A percentile compares a stretch with the other conserved stretches of the same genome.
Conservation (phyloP, 2,797 vertebrate species). For the Gastrophryne carolinensis region DNA sequence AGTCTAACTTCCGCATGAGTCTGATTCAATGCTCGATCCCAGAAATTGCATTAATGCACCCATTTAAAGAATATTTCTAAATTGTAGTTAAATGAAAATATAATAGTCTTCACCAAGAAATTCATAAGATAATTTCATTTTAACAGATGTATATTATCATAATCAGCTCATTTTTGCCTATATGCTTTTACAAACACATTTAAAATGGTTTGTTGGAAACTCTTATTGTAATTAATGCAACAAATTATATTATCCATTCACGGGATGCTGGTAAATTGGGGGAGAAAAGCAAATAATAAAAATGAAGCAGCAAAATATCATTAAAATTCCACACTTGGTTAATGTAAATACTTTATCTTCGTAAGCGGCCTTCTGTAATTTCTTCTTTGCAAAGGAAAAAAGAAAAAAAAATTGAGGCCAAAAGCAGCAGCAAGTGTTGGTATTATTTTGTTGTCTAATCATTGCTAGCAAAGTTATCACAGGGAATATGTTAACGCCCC, state of each 20-base stretch:
- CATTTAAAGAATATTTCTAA: conserved; percentile 27
- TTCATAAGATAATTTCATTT: background rate
- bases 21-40: background rate
- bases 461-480: no score
- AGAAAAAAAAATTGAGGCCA: background rate
- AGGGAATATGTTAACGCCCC: no score
- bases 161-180: conserved; percentile 28
- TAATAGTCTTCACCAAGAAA: conserved; percentile 10
- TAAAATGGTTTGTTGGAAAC: conserved; percentile 32
- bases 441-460: no score
- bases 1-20: background rate
- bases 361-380: conserved; percentile 8
- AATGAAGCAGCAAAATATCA: conserved; percentile 17
- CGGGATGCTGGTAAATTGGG: conserved; percentile 24
- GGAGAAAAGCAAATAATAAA: conserved; percentile 29
- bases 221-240: conserved; percentile 32
- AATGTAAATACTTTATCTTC: conserved; percentile 34
- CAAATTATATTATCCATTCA: conserved; percentile 37
- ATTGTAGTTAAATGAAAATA: conserved; percentile 31
- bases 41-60: background rate
- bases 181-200: conserved; percentile 10
- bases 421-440: background rate
- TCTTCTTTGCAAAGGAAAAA: background rate
- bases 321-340: conserved; percentile 18
- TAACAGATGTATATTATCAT: conserved; percentile 34